Evolutionary conservation across 1,140 invertebrate genomes (phyloP).

Genomic region (Sesamia nonagrioides): DNA sequence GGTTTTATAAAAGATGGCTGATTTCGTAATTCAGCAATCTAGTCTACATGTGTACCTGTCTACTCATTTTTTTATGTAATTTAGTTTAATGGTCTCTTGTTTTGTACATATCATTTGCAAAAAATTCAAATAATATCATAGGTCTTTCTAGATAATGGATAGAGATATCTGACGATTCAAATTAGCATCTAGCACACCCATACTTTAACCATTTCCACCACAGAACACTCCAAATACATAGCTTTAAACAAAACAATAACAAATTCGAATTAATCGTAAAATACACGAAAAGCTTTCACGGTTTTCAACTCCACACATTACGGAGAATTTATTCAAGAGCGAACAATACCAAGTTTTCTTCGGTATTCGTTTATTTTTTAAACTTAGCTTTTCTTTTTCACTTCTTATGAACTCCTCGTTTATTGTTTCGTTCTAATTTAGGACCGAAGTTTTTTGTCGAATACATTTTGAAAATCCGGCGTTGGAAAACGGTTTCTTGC

Average conservation of each 20-base stretch:
- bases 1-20: too few relatives aligned
- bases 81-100: too few relatives aligned
- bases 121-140: not conserved
- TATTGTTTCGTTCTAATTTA: constrained; percentile 40
- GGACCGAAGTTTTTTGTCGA: constrained; percentile 4
- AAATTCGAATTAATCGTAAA: constrained; percentile 35
- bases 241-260: constrained; percentile 25
- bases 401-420: constrained; percentile 19
- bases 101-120: too few relatives aligned
- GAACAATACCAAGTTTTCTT: constrained; percentile 37
- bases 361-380: constrained; percentile 34
- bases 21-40: too few relatives aligned
- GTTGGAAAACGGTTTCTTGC: not conserved
- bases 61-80: too few relatives aligned
- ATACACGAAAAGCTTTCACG: not conserved
- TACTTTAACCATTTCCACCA: not conserved
- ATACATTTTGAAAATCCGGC: not conserved
- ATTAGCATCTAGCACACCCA: not conserved
- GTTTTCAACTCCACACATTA: constrained; percentile 24
- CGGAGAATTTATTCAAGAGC: constrained; percentile 40
- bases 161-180: not conserved
- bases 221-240: constrained; percentile 3
- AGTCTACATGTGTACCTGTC: too few relatives aligned
- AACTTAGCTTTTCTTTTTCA: constrained; percentile 30
- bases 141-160: not conserved